A percentile compares a stretch with the other conserved stretches of the same genome.
These are phyloP conservation scores for Palythoa heliodiscus DNA, from an alignment of 92 coral and sea anemone species.

Conservation along the genomic window DNA sequence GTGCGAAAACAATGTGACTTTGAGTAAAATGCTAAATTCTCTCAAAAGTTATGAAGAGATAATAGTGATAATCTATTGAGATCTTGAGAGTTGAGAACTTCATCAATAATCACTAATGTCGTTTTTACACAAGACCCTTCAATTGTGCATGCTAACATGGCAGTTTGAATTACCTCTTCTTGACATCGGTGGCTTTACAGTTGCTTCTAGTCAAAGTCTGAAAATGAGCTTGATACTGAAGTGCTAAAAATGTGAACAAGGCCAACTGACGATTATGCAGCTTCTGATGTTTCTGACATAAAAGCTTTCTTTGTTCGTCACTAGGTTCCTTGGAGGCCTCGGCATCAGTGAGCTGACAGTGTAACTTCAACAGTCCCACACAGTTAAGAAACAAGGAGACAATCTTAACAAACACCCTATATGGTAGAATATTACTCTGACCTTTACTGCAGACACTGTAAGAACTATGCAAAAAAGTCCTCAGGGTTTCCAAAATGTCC, in stretches of 20 bases:
- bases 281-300: slow-evolving; percentile 64
- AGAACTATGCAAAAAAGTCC: slow-evolving; percentile 7
- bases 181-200: slow-evolving; percentile 9
- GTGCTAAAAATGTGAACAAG: slow-evolving; percentile 56
- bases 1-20: too few relatives aligned
- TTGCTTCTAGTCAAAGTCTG: slow-evolving; percentile 26
- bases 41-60: too few relatives aligned
- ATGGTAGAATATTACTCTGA: neutral
- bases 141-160: too few relatives aligned
- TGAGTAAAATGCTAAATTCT: too few relatives aligned
- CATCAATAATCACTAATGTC: too few relatives aligned
- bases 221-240: slow-evolving; percentile 60
- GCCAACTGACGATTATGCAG: slow-evolving; percentile 60
- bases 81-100: too few relatives aligned
- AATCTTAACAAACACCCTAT: neutral
- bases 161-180: slow-evolving; percentile 9
- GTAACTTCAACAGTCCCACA: slow-evolving; percentile 20
- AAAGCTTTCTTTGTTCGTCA: slow-evolving; percentile 25
- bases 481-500: slow-evolving; percentile 32
- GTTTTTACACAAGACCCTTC: too few relatives aligned
- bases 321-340: slow-evolving; percentile 9
- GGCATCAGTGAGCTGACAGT: slow-evolving; percentile 29
- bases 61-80: too few relatives aligned
- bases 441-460: slow-evolving; percentile 7
- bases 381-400: slow-evolving; percentile 19